These are phyloP conservation scores for Sternarchorhynchus goeldii DNA, from an alignment of 2,797 vertebrate species.

Conservation along the genomic window DNA sequence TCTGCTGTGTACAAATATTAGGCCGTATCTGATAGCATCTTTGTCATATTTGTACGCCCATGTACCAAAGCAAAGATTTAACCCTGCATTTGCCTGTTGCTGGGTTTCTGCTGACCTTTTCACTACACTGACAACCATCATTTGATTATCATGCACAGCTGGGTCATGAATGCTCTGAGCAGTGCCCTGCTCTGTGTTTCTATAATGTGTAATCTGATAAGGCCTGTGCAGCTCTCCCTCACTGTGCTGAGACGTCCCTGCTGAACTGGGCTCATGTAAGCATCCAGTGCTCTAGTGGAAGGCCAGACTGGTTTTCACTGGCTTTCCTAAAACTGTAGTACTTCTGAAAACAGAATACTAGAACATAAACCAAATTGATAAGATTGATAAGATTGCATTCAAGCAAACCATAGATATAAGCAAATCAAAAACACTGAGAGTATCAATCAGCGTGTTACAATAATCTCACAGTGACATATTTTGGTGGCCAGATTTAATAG, in stretches of 20 bases:
- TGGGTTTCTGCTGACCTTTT: conserved; percentile 4
- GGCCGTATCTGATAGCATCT: neutral
- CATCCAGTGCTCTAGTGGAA: neutral
- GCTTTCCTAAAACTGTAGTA: neutral
- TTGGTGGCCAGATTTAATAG: no score
- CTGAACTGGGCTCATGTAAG: neutral
- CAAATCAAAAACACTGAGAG: no score
- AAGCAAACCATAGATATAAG: no score
- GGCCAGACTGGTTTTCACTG: no score
- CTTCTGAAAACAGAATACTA: no score
- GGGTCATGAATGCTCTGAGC: neutral
- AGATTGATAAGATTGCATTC: no score
- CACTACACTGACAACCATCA: conserved; percentile 11
- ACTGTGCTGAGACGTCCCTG: neutral
- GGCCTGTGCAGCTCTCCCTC: neutral
- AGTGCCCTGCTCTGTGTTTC: conserved; percentile 12
- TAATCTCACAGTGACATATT: no score
- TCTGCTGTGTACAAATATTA: conserved; percentile 3
- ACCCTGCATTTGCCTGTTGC: neutral
- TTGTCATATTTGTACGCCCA: neutral
- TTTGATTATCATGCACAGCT: conserved; percentile 5
- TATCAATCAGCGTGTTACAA: no score
- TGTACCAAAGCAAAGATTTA: neutral
- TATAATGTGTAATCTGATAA: conserved; percentile 8
- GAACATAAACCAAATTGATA: no score